Evolutionary conservation across 2,888 invertebrate genomes (phyloP).

Genomic region (Drosophila testacea): DNA sequence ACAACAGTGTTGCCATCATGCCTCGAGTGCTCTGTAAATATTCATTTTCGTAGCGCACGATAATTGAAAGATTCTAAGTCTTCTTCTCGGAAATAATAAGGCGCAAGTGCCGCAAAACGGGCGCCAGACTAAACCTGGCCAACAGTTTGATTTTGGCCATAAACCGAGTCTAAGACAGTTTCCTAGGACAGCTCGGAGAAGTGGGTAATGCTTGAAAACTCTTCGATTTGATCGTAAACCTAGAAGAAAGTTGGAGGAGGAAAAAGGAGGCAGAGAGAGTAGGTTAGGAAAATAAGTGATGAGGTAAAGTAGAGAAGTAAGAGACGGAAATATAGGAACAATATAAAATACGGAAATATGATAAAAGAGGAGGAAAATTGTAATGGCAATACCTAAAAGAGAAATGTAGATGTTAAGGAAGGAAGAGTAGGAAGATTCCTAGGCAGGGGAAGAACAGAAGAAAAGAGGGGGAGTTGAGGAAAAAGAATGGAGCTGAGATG

Average conservation of each 20-base stretch:
- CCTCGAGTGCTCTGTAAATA: conserved; percentile 77
- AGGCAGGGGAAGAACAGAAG: no score
- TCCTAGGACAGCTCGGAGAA: neutral
- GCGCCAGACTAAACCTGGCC: conserved; percentile 30
- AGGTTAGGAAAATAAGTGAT: neutral
- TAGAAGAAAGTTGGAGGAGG: neutral
- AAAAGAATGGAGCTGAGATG: neutral
- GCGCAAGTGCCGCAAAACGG: conserved; percentile 25
- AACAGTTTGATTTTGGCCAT: conserved; percentile 12
- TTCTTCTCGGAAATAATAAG: conserved; percentile 51
- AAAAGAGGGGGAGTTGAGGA: neutral
- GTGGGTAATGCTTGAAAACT: neutral
- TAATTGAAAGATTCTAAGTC: conserved; percentile 77
- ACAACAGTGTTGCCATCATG: conserved; percentile 66
- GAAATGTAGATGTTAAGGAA: no score
- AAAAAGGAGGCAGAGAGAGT: neutral
- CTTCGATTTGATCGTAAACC: neutral
- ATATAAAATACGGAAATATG: no score
- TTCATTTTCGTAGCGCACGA: conserved; percentile 51
- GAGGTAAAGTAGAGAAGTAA: neutral
- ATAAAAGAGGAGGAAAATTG: no score
- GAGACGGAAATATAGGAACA: neutral
- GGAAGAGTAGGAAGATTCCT: no score
- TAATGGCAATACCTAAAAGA: no score
- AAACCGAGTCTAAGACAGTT: neutral